Evolutionary conservation across 2,113 vertebrate genomes (phyloP).

Genomic region (Colossoma macropomum): DNA sequence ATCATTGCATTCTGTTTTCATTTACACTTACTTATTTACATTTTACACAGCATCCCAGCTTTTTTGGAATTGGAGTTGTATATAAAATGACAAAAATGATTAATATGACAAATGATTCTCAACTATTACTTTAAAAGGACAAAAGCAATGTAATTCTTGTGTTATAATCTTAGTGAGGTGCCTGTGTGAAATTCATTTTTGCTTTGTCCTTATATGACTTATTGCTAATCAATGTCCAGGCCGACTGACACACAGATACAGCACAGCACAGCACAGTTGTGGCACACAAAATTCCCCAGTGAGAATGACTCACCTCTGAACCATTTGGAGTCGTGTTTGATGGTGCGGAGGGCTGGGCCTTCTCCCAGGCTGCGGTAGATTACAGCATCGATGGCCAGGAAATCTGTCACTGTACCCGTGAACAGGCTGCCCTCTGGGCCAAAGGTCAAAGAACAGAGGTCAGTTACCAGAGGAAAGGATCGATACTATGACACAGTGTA

Average conservation of each 20-base stretch:
- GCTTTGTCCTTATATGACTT: not conserved
- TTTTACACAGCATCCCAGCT: no score
- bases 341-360: conserved; percentile 90
- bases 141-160: not conserved
- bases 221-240: not conserved
- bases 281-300: not conserved
- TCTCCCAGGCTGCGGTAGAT: conserved; percentile 95
- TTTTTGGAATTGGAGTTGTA: no score
- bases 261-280: not conserved
- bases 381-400: conserved; percentile 95
- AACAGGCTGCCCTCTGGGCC: conserved; percentile 91
- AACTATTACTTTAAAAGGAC: no score
- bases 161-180: not conserved
- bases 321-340: conserved; percentile 99
- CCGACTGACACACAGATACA: not conserved
- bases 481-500: not conserved
- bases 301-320: conserved; percentile 84
- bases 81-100: no score
- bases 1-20: no score
- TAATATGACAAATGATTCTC: no score
- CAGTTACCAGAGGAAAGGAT: not conserved
- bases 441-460: conserved; percentile 15
- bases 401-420: conserved; percentile 95
- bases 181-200: no score
- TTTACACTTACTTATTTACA: no score